Percentiles rank a stretch among this genome's conserved stretches.
Evolutionary conservation across 2,113 vertebrate species (phyloP).

Genomic region (Corythaixoides concolor): DNA sequence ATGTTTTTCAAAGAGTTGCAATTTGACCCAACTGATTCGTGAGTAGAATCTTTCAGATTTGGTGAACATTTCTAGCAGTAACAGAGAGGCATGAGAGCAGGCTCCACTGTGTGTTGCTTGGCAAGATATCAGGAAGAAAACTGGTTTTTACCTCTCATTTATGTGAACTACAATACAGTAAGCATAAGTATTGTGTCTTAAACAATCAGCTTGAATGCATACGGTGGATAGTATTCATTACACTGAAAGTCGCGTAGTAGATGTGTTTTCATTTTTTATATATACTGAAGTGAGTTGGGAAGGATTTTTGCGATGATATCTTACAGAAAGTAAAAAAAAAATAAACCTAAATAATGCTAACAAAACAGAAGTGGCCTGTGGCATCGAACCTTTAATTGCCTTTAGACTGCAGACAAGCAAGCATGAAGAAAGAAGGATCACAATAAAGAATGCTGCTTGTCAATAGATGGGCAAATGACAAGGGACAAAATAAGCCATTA

Average conservation of each 20-base stretch:
- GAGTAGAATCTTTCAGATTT: not conserved
- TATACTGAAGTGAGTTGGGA: not conserved
- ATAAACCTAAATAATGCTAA: not conserved
- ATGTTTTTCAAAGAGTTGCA: not conserved
- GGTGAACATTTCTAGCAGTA: not conserved
- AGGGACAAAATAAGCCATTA: not conserved
- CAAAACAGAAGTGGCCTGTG: not conserved
- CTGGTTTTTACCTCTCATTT: not conserved
- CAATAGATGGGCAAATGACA: not conserved
- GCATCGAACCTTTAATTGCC: not conserved
- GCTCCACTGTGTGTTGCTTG: not conserved
- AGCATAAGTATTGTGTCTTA: not conserved
- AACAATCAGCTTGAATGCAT: not conserved
- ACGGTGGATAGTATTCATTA: not conserved
- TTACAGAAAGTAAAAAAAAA: not conserved
- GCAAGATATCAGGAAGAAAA: not conserved
- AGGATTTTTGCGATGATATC: not conserved
- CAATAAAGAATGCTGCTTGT: not conserved
- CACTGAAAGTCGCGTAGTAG: not conserved
- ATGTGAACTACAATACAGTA: not conserved
- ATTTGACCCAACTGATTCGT: not conserved
- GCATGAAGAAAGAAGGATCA: not conserved
- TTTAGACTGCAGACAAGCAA: not conserved
- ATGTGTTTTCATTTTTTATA: not conserved
- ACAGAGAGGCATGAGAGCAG: not conserved